Conservation (phyloP, 1,140 invertebrate species). For the Lepidotrigona ventralis region DNA sequence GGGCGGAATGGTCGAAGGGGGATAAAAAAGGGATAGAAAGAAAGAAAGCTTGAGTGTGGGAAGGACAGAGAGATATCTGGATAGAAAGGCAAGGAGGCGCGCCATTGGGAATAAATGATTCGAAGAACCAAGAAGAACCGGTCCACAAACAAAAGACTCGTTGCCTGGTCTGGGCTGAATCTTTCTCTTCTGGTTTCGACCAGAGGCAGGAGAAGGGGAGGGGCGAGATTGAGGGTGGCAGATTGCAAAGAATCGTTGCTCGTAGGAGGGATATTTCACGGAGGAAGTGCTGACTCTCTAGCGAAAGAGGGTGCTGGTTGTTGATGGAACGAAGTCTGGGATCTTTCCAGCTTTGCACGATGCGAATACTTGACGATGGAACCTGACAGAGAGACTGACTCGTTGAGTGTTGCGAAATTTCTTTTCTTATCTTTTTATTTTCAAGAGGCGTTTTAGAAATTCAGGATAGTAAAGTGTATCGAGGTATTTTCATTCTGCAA, state of each 20-base stretch:
- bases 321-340: constrained; percentile 40
- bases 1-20: background rate
- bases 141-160: constrained; percentile 74
- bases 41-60: constrained; percentile 17
- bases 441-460: no score
- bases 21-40: constrained; percentile 31
- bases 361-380: background rate
- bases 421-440: constrained; percentile 8
- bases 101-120: constrained; percentile 72
- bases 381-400: no score
- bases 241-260: constrained; percentile 21
- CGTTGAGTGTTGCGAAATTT: constrained; percentile 8
- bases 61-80: constrained; percentile 15
- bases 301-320: constrained; percentile 25
- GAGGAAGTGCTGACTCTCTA: constrained; percentile 54
- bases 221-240: no score
- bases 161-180: constrained; percentile 46
- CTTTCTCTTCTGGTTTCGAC: constrained; percentile 34
- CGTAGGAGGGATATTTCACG: constrained; percentile 29
- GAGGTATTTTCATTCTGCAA: no score
- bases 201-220: background rate
- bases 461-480: no score
- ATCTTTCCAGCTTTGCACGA: constrained; percentile 56
- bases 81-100: constrained; percentile 3
- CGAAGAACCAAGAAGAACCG: constrained; percentile 72